Base-by-base conservation (phyloP, 2,888 invertebrate genomes). In the Drosophila pseudotalamancana region DNA sequence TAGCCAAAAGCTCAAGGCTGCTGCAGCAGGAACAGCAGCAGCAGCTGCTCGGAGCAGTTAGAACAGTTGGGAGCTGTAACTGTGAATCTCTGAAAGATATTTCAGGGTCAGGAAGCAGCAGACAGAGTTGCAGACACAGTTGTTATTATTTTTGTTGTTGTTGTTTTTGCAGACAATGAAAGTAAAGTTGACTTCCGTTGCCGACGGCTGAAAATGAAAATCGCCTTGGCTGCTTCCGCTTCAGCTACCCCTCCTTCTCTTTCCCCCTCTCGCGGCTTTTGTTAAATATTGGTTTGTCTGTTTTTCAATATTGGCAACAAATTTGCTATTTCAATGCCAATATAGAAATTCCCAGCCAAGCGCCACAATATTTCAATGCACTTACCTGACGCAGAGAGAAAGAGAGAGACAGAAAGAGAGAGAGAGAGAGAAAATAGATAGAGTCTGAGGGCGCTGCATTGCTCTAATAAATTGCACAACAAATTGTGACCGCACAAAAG, bases 61-160 rank as follows among this genome's bases (percentile, higher is more conserved):
- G 21, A 45, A 31, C 50, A 43, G 39, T 3, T n/a, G n/a, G n/a
- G n/a, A n/a, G n/a, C 21, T 48, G 35, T 23, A 45, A 31, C 31
- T 29, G 14, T 25, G 39, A 4, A 39, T 21, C 55, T 23, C 42
- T 27, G 54, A 37, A 12, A 27, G 49, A 46, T 32, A 16, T 63
- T 69, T 84, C 82, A 81, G 79, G 80, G 85, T 84, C 80, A 84
- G 72, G 64, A 75, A 45, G 76, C 75, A 81, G 78, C 59, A 72
- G 76, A 71, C 68, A 31, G 18, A n/a, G 32, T 21, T 19, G 19
- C 37, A 57, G 69, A 53, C 64, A n/a, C n/a, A n/a, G 6, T 8
- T 11, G 19, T 11, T 9, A 8, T 12, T 39, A n/a, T 11, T 25
- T 9, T 23, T 14, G 12, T 19, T 32, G 42, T 23, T 19, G 6